phyloP scores from a whole-genome alignment of 2,797 vertebrate genomes.

The Limnodromus scolopaceus region DNA sequence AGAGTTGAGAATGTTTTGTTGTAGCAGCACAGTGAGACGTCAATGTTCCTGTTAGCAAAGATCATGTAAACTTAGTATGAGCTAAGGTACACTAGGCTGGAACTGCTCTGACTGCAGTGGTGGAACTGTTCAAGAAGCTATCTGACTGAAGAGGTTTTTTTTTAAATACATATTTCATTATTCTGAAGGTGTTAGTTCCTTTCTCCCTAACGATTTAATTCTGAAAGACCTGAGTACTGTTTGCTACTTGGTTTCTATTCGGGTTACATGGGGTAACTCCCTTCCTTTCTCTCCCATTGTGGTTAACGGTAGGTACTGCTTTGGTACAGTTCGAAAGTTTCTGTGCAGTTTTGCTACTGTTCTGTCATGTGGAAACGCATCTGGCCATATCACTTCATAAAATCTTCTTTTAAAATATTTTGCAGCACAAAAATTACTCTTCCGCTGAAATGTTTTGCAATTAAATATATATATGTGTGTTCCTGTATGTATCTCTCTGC shows the following conservation, averaged over 20 bases:
- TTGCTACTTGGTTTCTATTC: conserved; percentile 52
- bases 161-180: not conserved
- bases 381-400: not conserved
- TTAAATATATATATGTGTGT: not conserved
- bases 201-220: not conserved
- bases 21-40: not conserved
- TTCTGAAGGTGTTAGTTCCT: not conserved
- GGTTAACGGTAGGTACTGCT: conserved; percentile 1
- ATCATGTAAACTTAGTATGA: not conserved
- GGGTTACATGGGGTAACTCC: conserved; percentile 54
- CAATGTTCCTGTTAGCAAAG: not conserved
- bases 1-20: not conserved
- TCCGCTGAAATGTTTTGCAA: not conserved
- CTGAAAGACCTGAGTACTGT: not conserved
- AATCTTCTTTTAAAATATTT: not conserved
- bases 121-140: not conserved
- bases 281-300: conserved; percentile 66
- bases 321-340: not conserved
- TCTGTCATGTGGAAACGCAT: conserved; percentile 10
- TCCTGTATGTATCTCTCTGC: not conserved
- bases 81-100: not conserved
- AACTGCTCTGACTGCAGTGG: not conserved
- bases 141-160: not conserved
- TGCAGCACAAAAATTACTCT: not conserved
- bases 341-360: not conserved